A percentile compares a stretch with the other conserved stretches of the same genome.
phyloP scores from a whole-genome alignment of 1,140 invertebrate genomes.

The Phymorhynchus buccinoides region DNA sequence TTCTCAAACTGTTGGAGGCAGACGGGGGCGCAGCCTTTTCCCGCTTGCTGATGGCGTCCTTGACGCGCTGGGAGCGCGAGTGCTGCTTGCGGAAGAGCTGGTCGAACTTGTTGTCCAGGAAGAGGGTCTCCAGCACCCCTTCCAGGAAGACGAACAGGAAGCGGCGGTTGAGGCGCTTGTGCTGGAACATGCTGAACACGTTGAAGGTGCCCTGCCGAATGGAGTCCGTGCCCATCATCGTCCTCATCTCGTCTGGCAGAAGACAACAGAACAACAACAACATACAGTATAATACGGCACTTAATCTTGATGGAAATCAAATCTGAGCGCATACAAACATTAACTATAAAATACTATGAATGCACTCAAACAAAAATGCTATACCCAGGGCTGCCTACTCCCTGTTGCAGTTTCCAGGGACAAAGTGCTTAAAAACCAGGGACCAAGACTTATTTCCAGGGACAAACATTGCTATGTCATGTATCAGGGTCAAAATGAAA shows the following conservation, averaged over 20 bases:
- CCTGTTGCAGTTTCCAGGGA: too few species aligned
- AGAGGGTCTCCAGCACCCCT: conserved; percentile 83
- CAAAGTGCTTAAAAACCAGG: too few species aligned
- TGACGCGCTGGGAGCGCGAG: conserved; percentile 73
- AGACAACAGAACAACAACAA: too few species aligned
- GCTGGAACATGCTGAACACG: conserved; percentile 90
- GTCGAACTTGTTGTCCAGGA: conserved; percentile 82
- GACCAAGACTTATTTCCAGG: too few species aligned
- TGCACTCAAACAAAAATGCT: too few species aligned
- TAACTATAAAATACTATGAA: too few species aligned
- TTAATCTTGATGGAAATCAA: too few species aligned
- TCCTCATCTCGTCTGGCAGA: conserved; percentile 86
- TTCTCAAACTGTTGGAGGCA: not conserved
- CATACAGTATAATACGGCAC: too few species aligned
- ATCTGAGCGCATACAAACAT: too few species aligned
- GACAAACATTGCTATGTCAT: too few species aligned
- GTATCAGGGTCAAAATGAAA: too few species aligned
- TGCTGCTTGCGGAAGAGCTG: conserved; percentile 81
- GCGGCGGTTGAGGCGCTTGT: conserved; percentile 86
- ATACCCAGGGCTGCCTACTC: too few species aligned
- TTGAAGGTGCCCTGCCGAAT: conserved; percentile 88
- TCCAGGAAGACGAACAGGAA: conserved; percentile 90
- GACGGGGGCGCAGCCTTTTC: not conserved
- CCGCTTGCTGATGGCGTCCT: conserved; percentile 21
- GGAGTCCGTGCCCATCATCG: conserved; percentile 92